Evolutionary conservation across 2,797 vertebrate genomes (phyloP).

Genomic region (Hypotaenidia philippensis): DNA sequence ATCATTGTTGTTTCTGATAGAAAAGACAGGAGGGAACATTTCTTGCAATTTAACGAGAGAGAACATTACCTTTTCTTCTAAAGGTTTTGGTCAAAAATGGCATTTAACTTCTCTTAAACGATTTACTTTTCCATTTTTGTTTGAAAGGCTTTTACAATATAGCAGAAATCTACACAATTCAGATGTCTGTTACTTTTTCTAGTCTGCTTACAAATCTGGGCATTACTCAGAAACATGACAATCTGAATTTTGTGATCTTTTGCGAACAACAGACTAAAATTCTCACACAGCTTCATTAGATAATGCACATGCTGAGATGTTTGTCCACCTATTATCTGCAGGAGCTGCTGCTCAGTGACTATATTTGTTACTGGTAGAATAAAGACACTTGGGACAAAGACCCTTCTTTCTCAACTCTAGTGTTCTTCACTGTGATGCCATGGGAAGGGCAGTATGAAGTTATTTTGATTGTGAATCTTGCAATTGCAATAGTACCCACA

Average conservation of each 20-base stretch:
- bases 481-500: background rate
- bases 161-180: background rate
- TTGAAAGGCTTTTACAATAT: background rate
- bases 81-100: background rate
- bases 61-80: background rate
- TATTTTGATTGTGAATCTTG: background rate
- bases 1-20: background rate
- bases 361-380: background rate
- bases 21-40: background rate
- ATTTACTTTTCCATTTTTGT: background rate
- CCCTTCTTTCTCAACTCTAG: background rate
- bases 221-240: background rate
- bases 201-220: background rate
- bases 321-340: background rate
- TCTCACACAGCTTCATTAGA: background rate
- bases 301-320: conserved; percentile 11
- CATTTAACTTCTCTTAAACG: background rate
- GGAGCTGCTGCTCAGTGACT: background rate
- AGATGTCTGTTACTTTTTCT: background rate
- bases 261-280: background rate
- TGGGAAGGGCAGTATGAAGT: background rate
- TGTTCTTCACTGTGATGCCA: background rate
- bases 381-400: background rate
- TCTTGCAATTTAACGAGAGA: background rate
- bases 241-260: conserved; percentile 2